Conservation (phyloP, 2,113 vertebrate genomes). For the Egretta garzetta region DNA sequence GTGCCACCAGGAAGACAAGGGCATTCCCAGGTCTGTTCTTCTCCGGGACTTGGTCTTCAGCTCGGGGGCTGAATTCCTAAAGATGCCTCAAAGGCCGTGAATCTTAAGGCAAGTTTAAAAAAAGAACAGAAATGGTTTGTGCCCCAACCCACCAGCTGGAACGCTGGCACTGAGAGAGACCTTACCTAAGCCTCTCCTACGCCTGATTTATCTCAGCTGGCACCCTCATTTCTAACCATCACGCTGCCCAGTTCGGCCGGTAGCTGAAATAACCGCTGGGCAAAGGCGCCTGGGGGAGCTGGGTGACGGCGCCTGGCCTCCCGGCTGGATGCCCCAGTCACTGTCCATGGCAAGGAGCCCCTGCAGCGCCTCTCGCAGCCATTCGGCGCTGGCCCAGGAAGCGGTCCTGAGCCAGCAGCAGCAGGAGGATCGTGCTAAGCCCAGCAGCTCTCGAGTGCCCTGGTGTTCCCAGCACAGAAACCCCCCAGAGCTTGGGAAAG, state of each 20-base stretch:
- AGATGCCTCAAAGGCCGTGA: background rate
- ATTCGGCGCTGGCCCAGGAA: background rate
- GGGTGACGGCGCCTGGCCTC: background rate
- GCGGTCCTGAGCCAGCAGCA: background rate
- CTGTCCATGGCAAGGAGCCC: background rate
- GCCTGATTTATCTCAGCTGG: background rate
- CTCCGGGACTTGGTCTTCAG: background rate
- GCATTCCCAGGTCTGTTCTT: background rate
- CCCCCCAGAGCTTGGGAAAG: background rate
- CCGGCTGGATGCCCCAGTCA: background rate
- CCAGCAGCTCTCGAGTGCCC: background rate
- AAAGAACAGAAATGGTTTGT: background rate
- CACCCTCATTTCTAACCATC: background rate
- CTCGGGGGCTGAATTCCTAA: background rate
- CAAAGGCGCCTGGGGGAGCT: background rate
- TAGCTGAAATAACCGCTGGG: background rate
- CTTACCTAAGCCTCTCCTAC: background rate
- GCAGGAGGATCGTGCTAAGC: background rate
- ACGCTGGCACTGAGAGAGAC: background rate
- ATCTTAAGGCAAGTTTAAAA: background rate
- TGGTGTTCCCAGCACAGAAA: background rate
- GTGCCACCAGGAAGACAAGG: background rate
- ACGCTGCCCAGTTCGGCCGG: background rate
- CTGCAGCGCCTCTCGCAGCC: background rate
- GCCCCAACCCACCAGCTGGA: background rate